These are phyloP conservation scores for Ctenosaura bakeri DNA, from an alignment of 2,797 vertebrate species.

Conservation along the genomic window DNA sequence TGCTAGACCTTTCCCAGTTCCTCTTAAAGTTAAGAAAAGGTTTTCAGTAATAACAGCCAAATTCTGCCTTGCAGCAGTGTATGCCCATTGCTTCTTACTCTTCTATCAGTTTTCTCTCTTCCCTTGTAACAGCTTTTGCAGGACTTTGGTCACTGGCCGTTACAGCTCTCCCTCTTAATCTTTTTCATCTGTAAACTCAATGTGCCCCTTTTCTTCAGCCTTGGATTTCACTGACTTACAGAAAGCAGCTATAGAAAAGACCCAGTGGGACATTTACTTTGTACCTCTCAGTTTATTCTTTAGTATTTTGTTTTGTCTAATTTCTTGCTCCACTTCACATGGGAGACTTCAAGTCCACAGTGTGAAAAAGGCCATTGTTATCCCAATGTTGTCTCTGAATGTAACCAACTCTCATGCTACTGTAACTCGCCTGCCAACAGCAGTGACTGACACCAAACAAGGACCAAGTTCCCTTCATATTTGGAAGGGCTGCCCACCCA, in stretches of 20 bases:
- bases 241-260: constrained; percentile 26
- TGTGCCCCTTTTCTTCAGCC: constrained; percentile 16
- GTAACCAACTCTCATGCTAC: constrained; percentile 19
- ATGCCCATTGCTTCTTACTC: background rate
- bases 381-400: constrained; percentile 20
- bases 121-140: background rate
- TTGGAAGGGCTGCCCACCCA: constrained; percentile 1
- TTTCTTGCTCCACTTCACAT: constrained; percentile 31
- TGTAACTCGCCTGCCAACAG: background rate
- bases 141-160: background rate
- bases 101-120: background rate
- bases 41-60: background rate
- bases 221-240: constrained; percentile 29
- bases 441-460: background rate
- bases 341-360: constrained; percentile 19
- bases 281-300: constrained; percentile 34
- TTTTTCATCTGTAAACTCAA: constrained; percentile 34
- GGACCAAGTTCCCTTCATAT: constrained; percentile 11
- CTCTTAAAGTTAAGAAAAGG: background rate
- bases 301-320: constrained; percentile 35
- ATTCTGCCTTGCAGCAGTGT: background rate
- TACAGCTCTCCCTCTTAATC: constrained; percentile 6
- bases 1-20: background rate
- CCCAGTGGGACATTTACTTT: constrained; percentile 39
- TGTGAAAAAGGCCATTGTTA: constrained; percentile 40